These are phyloP conservation scores for Cossypha niveicapilla DNA, from an alignment of 2,797 vertebrate species.

Conservation along the genomic window DNA sequence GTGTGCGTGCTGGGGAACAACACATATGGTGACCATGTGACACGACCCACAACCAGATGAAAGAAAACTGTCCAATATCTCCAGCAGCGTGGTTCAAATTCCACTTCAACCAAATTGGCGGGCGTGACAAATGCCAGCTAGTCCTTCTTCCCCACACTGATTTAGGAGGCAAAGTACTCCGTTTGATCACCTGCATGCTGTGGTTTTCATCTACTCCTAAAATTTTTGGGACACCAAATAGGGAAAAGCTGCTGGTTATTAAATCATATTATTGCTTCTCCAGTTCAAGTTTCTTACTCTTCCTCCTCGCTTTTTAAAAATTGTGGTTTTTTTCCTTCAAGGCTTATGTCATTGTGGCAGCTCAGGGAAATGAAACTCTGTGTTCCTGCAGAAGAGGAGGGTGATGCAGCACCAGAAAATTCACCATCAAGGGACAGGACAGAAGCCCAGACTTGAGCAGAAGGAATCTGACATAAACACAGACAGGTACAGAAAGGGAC, in stretches of 20 bases:
- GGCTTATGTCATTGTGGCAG: neutral
- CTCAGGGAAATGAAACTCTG: neutral
- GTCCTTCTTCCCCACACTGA: neutral
- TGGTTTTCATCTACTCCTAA: slow-evolving; percentile 31
- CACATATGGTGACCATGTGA: slow-evolving; percentile 70
- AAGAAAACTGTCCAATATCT: slow-evolving; percentile 68
- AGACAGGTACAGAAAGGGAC: neutral
- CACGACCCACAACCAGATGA: slow-evolving; percentile 62
- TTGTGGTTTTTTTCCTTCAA: neutral
- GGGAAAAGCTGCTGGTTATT: slow-evolving; percentile 31
- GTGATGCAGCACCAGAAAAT: neutral
- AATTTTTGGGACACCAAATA: slow-evolving; percentile 15
- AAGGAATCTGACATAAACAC: neutral
- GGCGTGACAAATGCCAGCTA: slow-evolving; percentile 65
- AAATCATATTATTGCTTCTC: slow-evolving; percentile 29
- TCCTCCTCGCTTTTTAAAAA: neutral
- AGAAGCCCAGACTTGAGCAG: neutral
- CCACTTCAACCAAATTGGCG: slow-evolving; percentile 56
- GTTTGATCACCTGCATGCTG: slow-evolving; percentile 46
- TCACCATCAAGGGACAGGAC: neutral
- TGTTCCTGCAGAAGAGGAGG: neutral
- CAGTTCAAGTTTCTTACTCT: neutral
- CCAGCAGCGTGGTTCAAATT: slow-evolving; percentile 61
- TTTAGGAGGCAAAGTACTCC: slow-evolving; percentile 29
- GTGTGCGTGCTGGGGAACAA: neutral